Evolutionary conservation across 2,113 vertebrate genomes (phyloP).

Genomic region (Thalassoma bifasciatum): DNA sequence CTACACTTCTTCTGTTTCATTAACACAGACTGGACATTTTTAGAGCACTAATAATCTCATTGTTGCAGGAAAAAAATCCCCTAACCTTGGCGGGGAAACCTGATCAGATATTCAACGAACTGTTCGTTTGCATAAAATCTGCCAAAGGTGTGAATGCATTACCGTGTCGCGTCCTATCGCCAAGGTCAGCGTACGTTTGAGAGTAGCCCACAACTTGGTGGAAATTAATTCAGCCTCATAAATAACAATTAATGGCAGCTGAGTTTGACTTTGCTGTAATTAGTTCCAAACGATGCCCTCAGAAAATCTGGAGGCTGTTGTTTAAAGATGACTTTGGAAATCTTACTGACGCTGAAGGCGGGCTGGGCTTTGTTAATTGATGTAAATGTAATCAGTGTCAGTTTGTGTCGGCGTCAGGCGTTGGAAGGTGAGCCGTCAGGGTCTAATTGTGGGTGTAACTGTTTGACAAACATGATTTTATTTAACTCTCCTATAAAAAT

Average conservation of each 20-base stretch:
- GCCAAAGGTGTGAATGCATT: conserved; percentile 77
- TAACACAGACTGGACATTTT: conserved; percentile 2
- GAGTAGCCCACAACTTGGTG: conserved; percentile 57
- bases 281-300: conserved; percentile 56
- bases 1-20: neutral
- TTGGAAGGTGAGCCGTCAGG: neutral
- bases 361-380: conserved; percentile 44
- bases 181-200: conserved; percentile 73
- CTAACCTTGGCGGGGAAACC: conserved; percentile 65
- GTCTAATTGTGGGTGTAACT: neutral
- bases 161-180: conserved; percentile 49
- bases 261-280: conserved; percentile 74
- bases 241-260: conserved; percentile 69
- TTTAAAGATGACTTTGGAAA: conserved; percentile 67
- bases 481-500: neutral
- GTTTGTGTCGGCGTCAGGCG: conserved; percentile 43
- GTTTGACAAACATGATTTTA: neutral
- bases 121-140: conserved; percentile 76
- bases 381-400: conserved; percentile 47
- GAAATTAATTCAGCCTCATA: conserved; percentile 71
- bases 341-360: conserved; percentile 44
- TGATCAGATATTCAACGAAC: conserved; percentile 72
- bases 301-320: conserved; percentile 55
- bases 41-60: conserved; percentile 31
- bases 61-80: conserved; percentile 21